These are phyloP conservation scores for Aricia artaxerxes DNA, from an alignment of 2,888 invertebrate genomes.

Conservation along the genomic window DNA sequence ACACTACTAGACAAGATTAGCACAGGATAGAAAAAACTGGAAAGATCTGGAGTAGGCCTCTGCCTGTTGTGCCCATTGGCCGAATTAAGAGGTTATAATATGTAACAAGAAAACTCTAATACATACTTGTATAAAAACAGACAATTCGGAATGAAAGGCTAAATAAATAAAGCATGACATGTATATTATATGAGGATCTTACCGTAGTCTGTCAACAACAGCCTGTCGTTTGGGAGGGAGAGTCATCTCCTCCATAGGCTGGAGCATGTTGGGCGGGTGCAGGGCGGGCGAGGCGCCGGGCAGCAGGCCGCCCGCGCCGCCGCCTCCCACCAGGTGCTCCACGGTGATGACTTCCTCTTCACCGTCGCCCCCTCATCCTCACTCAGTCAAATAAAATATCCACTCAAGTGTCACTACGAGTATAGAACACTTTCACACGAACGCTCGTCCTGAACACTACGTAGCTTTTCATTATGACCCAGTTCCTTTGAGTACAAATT, in stretches of 20 bases:
- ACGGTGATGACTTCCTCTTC: conserved; percentile 74
- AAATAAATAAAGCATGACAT: too few relatives aligned
- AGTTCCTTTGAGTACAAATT: conserved; percentile 38
- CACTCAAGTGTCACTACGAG: conserved; percentile 68
- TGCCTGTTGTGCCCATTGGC: too few relatives aligned
- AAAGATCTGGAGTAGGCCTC: too few relatives aligned
- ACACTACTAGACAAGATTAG: too few relatives aligned
- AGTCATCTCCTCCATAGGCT: conserved; percentile 85
- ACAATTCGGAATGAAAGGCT: too few relatives aligned
- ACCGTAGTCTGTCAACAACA: conserved; percentile 90
- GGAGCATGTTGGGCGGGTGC: conserved; percentile 83
- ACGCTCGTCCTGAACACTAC: conserved; percentile 67
- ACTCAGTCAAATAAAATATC: conserved; percentile 45
- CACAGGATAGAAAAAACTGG: too few relatives aligned
- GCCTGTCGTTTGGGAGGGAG: conserved; percentile 90
- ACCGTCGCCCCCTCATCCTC: conserved; percentile 63
- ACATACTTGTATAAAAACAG: too few relatives aligned
- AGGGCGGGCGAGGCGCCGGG: conserved; percentile 81
- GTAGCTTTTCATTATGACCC: conserved; percentile 64
- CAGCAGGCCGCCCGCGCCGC: conserved; percentile 84
- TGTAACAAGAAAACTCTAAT: too few relatives aligned
- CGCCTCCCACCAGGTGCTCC: conserved; percentile 90
- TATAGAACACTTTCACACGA: conserved; percentile 61
- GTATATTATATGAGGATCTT: conserved; percentile 37
- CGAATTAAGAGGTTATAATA: too few relatives aligned